phyloP scores from a whole-genome alignment of 1,140 invertebrate species.

The Eupristina koningsbergeri region DNA sequence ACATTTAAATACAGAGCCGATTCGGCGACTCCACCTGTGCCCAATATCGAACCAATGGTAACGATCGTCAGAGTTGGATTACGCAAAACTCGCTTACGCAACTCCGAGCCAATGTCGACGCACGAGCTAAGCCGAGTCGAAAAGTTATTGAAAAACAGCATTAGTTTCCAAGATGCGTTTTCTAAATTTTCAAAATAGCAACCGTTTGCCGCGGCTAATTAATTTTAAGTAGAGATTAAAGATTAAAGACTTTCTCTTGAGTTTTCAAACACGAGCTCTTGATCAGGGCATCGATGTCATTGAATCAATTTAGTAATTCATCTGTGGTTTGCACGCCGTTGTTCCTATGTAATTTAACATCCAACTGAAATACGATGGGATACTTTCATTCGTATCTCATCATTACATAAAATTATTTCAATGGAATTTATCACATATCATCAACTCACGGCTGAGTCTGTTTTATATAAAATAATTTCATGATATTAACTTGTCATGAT shows the following conservation, averaged over 20 bases:
- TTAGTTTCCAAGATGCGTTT: too few species aligned
- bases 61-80: not conserved
- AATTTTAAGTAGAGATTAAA: too few species aligned
- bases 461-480: not conserved
- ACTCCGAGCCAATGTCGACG: not conserved
- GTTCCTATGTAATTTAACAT: too few species aligned
- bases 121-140: not conserved
- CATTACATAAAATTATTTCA: not conserved
- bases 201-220: too few species aligned
- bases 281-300: too few species aligned
- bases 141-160: not conserved
- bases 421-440: not conserved
- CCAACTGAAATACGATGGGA: too few species aligned
- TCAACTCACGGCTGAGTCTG: not conserved
- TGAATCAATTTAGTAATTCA: too few species aligned
- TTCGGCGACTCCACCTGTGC: not conserved
- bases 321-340: too few species aligned
- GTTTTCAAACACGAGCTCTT: too few species aligned
- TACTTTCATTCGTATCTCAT: not conserved
- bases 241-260: too few species aligned
- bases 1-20: not conserved
- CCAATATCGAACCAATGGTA: constrained; percentile 6
- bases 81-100: not conserved
- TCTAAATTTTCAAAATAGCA: not conserved
- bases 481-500: not conserved